A percentile compares a stretch with the other conserved stretches of the same genome.
Conservation (phyloP, 2,888 invertebrate species). For the Pseudococcus viburni region DNA sequence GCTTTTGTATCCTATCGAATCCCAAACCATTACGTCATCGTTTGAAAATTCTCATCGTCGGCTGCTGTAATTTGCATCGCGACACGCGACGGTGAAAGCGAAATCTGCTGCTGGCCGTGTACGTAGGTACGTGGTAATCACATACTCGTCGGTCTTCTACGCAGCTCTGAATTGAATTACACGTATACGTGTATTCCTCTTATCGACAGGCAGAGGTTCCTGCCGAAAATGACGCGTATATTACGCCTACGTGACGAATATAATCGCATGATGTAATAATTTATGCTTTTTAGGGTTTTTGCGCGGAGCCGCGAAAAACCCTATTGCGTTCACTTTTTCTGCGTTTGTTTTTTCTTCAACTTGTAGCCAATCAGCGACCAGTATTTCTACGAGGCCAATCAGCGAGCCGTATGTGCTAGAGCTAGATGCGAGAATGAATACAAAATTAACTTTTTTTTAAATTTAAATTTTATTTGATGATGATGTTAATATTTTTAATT, state of each 20-base stretch:
- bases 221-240: conserved; percentile 25
- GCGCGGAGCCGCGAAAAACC: too few species aligned
- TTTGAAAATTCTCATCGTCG: not conserved
- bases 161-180: not conserved
- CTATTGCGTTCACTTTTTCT: too few species aligned
- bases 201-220: not conserved
- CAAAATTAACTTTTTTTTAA: too few species aligned
- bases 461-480: too few species aligned
- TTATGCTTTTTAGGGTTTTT: not conserved
- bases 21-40: not conserved
- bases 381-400: too few species aligned
- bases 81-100: not conserved
- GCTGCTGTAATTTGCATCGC: not conserved
- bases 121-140: not conserved
- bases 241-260: conserved; percentile 31
- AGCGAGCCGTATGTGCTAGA: too few species aligned
- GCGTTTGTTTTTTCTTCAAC: not conserved
- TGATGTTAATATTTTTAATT: too few species aligned
- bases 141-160: not conserved
- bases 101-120: not conserved
- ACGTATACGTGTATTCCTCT: not conserved
- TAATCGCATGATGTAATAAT: conserved; percentile 11
- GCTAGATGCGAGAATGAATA: too few species aligned
- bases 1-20: too few species aligned
- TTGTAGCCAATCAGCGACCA: not conserved